phyloP scores from a whole-genome alignment of 2,888 invertebrate species.

The Standfussiana lucernea region DNA sequence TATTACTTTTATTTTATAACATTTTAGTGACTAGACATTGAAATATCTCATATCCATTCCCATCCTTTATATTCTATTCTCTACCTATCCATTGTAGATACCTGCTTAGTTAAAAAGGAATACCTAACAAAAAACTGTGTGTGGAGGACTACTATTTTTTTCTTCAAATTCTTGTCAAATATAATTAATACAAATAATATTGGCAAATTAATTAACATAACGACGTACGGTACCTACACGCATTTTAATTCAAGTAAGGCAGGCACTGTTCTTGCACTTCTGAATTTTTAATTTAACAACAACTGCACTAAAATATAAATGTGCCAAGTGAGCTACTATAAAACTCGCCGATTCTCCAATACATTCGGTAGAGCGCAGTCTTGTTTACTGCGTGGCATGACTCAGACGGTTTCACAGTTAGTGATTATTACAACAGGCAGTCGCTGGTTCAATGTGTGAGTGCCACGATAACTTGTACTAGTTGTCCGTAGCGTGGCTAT shows the following conservation, averaged over 20 bases:
- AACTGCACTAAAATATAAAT: neutral
- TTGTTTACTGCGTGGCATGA: conserved; percentile 39
- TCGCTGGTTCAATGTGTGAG: conserved; percentile 41
- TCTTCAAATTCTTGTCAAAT: neutral
- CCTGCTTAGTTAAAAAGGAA: neutral
- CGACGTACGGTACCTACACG: neutral
- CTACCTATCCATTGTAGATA: neutral
- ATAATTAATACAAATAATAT: neutral
- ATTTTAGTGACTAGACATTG: neutral
- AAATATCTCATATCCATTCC: no score
- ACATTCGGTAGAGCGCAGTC: conserved; percentile 35
- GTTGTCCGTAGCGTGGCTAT: conserved; percentile 40
- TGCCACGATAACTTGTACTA: conserved; percentile 42
- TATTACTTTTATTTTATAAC: neutral
- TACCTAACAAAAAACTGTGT: neutral
- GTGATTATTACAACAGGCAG: conserved; percentile 25
- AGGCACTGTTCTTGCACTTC: neutral
- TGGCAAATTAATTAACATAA: neutral
- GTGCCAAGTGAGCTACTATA: neutral
- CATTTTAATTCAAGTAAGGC: neutral
- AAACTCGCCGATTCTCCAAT: conserved; percentile 30
- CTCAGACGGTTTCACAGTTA: conserved; percentile 45
- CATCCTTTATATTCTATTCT: no score
- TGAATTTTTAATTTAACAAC: neutral
- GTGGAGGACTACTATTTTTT: neutral